Evolutionary conservation across 2,113 vertebrate species (phyloP), one percentile per base, ranked within the genome.

Genomic region (Calonectris borealis): DNA sequence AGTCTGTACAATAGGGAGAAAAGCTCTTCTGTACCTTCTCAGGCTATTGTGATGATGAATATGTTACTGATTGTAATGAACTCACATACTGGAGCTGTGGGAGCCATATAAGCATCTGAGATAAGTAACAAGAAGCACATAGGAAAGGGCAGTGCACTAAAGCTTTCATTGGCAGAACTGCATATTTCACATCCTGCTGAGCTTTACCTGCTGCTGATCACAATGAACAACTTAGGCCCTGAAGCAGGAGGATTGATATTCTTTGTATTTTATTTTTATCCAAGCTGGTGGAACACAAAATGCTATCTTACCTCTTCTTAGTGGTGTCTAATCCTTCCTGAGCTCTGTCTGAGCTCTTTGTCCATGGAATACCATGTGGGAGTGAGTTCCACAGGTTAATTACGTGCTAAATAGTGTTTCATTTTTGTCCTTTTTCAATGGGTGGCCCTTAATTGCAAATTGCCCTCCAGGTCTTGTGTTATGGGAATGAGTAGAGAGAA

Each of bases 191-290:
- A 48, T 95, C 94, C 94, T 95, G 94, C 96, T 97, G 94, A 89
- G 97, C 78, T 95, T 93, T 85, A 48, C 94, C 93, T 94, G 91
- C 96, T 97, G 95, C 64, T 95, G 89, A 91, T 97, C 94, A 97
- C 97, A 95, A 91, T 95, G 95, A 94, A 77, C 75, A 95, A 93
- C 95, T 93, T 85, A 62, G 84, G 66, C 71, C 94, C 96, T 94
- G 82, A 95, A 95, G 93, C 81, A 62, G 75, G 29, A 80, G 91
- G 64, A 85, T 57, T 95, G 88, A 87, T 96, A 96, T 65, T 85
- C 97, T 94, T 95, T 95, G 57, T 97, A 79, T 73, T 91, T 93
- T 93, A 94, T 96, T 95, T 95, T 97, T 94, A 95, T 88, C 95
- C 86, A 83, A 48, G 82, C 91, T 91, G 85, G 71, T 80, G 22